phyloP scores from a whole-genome alignment of 2,888 invertebrate genomes.

The Zhengitettix transpicula region DNA sequence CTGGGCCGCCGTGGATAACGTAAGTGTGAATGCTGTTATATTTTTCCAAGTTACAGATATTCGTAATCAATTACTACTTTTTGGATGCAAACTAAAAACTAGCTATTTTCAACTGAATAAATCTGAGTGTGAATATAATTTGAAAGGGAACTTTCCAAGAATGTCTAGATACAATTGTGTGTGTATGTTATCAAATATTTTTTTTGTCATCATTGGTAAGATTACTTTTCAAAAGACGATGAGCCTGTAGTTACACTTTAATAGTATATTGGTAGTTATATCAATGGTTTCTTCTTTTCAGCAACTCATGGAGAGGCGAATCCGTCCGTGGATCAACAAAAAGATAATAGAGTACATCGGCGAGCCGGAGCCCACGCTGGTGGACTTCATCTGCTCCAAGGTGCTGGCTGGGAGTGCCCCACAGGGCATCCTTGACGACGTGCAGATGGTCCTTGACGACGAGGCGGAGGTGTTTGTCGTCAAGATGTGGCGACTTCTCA shows the following conservation, averaged over 20 bases:
- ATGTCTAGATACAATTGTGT: no score
- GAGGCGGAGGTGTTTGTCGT: conserved; percentile 99
- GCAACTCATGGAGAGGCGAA: conserved; percentile 85
- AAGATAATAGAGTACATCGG: conserved; percentile 99
- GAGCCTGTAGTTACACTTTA: no score
- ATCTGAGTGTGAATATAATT: no score
- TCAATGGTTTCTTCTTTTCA: conserved; percentile 12
- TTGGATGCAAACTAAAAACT: no score
- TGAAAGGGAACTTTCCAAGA: no score
- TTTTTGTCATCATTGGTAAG: no score
- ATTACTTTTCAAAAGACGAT: no score
- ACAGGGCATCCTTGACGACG: conserved; percentile 90
- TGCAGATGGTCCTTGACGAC: conserved; percentile 98
- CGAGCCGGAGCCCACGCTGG: conserved; percentile 93
- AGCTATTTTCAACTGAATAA: no score
- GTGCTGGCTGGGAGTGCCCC: conserved; percentile 87
- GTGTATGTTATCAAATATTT: no score
- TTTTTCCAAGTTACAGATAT: background rate
- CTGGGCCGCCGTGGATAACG: conserved; percentile 64
- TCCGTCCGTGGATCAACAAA: conserved; percentile 98
- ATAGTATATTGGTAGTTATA: no score
- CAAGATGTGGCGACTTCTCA: conserved; percentile 98
- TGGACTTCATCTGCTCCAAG: conserved; percentile 99
- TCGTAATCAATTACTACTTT: background rate
- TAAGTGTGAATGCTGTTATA: conserved; percentile 21